Evolutionary conservation across 2,797 vertebrate genomes (phyloP).

Genomic region (Choloepus didactylus): DNA sequence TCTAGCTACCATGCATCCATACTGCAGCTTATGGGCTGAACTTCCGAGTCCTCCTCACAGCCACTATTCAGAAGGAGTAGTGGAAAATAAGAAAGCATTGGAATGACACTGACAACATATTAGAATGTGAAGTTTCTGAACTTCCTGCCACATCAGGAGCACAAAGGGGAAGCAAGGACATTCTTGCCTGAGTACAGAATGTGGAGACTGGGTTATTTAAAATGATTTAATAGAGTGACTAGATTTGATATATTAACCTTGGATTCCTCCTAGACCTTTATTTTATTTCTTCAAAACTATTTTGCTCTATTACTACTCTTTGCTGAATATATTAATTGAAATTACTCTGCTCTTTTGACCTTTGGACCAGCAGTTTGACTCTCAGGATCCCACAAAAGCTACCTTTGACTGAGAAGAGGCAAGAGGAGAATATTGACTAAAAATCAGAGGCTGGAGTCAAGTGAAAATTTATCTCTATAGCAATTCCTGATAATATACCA

Average conservation of each 20-base stretch:
- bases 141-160: background rate
- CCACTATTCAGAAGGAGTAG: background rate
- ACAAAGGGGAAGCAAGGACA: background rate
- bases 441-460: background rate
- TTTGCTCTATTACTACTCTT: constrained; percentile 34
- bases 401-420: background rate
- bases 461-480: background rate
- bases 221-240: constrained; percentile 5
- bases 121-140: constrained; percentile 1
- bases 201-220: background rate
- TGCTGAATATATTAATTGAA: constrained; percentile 57
- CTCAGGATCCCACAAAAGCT: background rate
- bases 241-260: constrained; percentile 42
- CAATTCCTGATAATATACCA: background rate
- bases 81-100: constrained; percentile 14
- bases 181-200: background rate
- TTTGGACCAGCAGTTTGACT: background rate
- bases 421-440: constrained; percentile 9
- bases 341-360: background rate
- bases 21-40: background rate
- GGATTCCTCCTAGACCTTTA: constrained; percentile 7
- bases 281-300: constrained; percentile 55
- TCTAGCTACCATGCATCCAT: background rate
- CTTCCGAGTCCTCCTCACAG: background rate
- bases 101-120: background rate